Evolutionary conservation across 2,888 invertebrate genomes (phyloP), one percentile per base, ranked within the genome.

Genomic region (Craniophora ligustri): DNA sequence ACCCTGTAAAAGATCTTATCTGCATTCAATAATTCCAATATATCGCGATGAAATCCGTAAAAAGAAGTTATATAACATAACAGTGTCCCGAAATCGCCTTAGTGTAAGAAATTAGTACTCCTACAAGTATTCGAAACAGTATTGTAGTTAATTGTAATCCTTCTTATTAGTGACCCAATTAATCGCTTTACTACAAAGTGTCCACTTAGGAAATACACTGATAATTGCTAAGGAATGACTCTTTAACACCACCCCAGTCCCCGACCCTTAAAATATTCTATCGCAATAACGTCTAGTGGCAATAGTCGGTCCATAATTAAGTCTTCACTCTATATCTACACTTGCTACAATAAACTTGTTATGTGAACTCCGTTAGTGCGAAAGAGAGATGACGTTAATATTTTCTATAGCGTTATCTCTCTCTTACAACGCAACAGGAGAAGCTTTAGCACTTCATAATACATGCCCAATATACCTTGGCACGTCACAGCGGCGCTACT

Each of bases 291-390:
- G 16, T 40, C 21, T 28, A 26, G 28, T 48, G 16, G 31, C 8
- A 40, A 23, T 61, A 56, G 62, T 50, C 18, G 14, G 30, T 31
- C 15, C 16, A 32, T 51, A 46, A 62, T 50, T 46, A 57, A 36
- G 39, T 21, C 31, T 40, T 40, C 5, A 35, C 14, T 21, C 10
- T 41, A 51, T 41, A 51, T 62, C 51, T 51, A 30, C 46, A 53
- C 64, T 64, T 59, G 40, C 23, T 41, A 26, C 48, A 26, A 42
- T n/a, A 26, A 26, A n/a, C 5, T 5, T n/a, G n/a, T 26, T 26
- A 4, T n/a, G 4, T 1, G 10, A 23, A 23, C 10, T 23, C 2
- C 3, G 10, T 23, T 23, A 4, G 10, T 26, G 26, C 4, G 26
- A 26, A n/a, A n/a, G 26, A 26, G n/a, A 26, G 26, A n/a, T 26